Evolutionary conservation across 2,888 invertebrate genomes (phyloP), one percentile per base, ranked within the genome.

Genomic region (Carabus problematicus): DNA sequence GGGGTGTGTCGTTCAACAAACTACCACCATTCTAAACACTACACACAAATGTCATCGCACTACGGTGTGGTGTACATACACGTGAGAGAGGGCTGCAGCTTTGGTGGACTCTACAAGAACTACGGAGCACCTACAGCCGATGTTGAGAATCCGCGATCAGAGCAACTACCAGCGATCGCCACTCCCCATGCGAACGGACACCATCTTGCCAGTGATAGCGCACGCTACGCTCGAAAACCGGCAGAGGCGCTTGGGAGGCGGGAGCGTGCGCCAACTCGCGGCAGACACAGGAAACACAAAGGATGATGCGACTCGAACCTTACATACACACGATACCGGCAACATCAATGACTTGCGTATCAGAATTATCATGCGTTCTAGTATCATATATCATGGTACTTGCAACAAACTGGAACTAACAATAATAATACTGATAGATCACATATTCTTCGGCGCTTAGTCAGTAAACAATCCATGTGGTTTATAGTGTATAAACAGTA

Each of bases 161-260:
- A 45, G 45, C 45, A 45, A 45, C n/a, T 45, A 12, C 45, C 45
- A 12, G 29, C 29, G 29, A 29, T 29, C 29, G 29, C 75, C 76
- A 75, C 76, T 76, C 76, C 76, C 76, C 75, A 71, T 74, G 73
- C 75, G 71, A 73, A 72, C 75, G 73, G 75, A 75, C 76, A 75
- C 75, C 75, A 75, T 76, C 74, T 75, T 76, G 73, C 67, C 72
- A 74, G 70, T 72, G 72, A 74, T 75, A 72, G 76, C 73, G 73
- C 72, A 54, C 64, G 54, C 62, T 58, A 62, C 67, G 59, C 60
- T 52, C 52, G 70, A 62, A 69, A 64, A 43, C 69, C 66, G 66
- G 64, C 66, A 64, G 69, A 71, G 71, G 70, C 70, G 70, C 47
- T 49, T 14, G 39, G 59, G 7, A 14, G 58, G 19, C 39, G 39